Percentiles rank a stretch among this genome's conserved stretches.
Evolutionary conservation across 2,797 vertebrate species (phyloP).

Genomic region (Gambusia yucatana): DNA sequence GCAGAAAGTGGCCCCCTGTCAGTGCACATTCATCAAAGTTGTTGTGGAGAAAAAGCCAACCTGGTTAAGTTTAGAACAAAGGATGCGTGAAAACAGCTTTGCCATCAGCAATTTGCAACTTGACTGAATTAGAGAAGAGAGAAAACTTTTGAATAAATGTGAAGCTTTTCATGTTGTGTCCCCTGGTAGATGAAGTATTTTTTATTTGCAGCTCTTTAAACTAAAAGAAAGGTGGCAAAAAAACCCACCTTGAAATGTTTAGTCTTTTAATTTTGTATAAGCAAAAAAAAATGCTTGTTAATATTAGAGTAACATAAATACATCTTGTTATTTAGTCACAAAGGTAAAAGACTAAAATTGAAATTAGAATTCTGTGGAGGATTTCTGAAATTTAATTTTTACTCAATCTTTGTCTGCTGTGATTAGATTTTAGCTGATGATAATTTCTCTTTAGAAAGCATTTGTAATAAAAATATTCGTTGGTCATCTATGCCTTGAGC

Average conservation of each 20-base stretch:
- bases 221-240: constrained; percentile 9
- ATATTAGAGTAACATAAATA: not conserved
- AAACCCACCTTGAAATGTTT: not conserved
- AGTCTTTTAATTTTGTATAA: not conserved
- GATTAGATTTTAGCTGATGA: not conserved
- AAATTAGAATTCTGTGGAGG: not conserved
- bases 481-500: not conserved
- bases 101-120: constrained; percentile 24
- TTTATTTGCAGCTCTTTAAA: not conserved
- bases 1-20: constrained; percentile 25
- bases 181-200: constrained; percentile 25
- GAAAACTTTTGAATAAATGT: constrained; percentile 22
- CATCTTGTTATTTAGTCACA: not conserved
- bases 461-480: not conserved
- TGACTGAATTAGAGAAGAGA: constrained; percentile 20
- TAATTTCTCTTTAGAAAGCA: not conserved
- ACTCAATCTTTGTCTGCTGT: not conserved
- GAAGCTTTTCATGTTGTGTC: constrained; percentile 15
- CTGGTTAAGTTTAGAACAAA: constrained; percentile 37
- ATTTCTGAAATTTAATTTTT: not conserved
- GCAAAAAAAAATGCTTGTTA: not conserved
- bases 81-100: constrained; percentile 19
- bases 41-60: constrained; percentile 44
- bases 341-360: not conserved
- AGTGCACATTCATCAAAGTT: constrained; percentile 37